Evolutionary conservation across 2,113 vertebrate genomes (phyloP).

Genomic region (Leucopsar rothschildi): DNA sequence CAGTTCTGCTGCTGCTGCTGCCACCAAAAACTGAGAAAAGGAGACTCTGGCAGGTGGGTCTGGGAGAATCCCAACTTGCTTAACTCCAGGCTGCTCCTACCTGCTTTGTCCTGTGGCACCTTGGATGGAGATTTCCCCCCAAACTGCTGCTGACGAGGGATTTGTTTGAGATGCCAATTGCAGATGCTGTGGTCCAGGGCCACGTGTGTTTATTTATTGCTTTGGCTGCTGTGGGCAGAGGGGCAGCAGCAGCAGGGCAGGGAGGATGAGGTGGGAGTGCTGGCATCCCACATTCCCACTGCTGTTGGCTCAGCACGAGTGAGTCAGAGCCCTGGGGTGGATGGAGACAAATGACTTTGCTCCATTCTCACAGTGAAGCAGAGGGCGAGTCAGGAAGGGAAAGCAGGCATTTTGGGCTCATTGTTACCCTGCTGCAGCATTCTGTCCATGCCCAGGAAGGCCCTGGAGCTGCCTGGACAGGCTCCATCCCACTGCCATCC

Average conservation of each 20-base stretch:
- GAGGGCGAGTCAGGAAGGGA: neutral
- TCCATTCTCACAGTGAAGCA: neutral
- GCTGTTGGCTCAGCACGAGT: neutral
- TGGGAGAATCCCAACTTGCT: neutral
- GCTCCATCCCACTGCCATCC: neutral
- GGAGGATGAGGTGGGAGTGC: neutral
- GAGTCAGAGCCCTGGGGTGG: conserved; percentile 18
- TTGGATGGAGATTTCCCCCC: neutral
- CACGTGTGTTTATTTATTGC: neutral
- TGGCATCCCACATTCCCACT: neutral
- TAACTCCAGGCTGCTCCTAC: neutral
- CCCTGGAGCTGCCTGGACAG: neutral
- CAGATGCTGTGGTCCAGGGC: neutral
- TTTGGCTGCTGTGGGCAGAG: neutral
- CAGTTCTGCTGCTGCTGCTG: neutral
- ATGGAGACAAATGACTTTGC: neutral
- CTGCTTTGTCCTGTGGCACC: neutral
- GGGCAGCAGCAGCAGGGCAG: neutral
- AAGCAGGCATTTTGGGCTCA: neutral
- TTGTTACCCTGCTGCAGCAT: neutral
- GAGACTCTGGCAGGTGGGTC: accelerated
- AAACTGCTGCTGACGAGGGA: accelerated
- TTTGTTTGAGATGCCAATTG: neutral
- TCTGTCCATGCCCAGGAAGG: neutral
- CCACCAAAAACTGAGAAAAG: neutral